These are phyloP conservation scores for Rhyzopertha dominica DNA, from an alignment of 1,140 invertebrate species.

Conservation along the genomic window DNA sequence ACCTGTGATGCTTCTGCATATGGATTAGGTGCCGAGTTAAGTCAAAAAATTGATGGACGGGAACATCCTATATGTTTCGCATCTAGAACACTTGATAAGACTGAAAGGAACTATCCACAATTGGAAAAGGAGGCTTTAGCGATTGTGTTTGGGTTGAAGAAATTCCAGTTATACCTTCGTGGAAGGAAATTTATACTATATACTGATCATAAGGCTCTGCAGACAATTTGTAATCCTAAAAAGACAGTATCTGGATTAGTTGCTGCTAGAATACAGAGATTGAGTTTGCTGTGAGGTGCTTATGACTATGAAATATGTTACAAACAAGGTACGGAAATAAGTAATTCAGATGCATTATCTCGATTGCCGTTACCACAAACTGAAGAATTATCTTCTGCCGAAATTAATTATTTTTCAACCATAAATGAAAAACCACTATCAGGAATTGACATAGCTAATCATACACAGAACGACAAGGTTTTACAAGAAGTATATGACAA, in stretches of 20 bases:
- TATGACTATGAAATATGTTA: conserved; percentile 44
- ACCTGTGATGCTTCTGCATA: not conserved
- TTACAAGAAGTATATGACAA: too few species aligned
- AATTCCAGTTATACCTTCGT: conserved; percentile 19
- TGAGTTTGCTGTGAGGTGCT: conserved; percentile 36
- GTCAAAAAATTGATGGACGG: conserved; percentile 13
- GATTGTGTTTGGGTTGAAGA: conserved; percentile 44
- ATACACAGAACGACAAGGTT: too few species aligned
- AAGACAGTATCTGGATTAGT: conserved; percentile 33
- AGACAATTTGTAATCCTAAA: conserved; percentile 15
- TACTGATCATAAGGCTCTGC: conserved; percentile 15
- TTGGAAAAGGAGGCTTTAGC: conserved; percentile 32
- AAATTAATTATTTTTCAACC: not conserved
- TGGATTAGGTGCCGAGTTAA: conserved; percentile 1
- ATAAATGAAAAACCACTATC: not conserved
- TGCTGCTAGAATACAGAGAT: conserved; percentile 42
- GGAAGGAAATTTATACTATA: conserved; percentile 13
- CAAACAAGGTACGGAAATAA: conserved; percentile 22
- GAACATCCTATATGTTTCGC: conserved; percentile 35
- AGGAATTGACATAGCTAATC: too few species aligned
- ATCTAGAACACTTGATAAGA: conserved; percentile 33
- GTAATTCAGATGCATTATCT: conserved; percentile 21
- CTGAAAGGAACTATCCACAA: conserved; percentile 39
- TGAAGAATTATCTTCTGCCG: not conserved
- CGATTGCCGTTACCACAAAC: conserved; percentile 8